Evolutionary conservation across 2,888 invertebrate genomes (phyloP).

Genomic region (Tenthredo mesomela): DNA sequence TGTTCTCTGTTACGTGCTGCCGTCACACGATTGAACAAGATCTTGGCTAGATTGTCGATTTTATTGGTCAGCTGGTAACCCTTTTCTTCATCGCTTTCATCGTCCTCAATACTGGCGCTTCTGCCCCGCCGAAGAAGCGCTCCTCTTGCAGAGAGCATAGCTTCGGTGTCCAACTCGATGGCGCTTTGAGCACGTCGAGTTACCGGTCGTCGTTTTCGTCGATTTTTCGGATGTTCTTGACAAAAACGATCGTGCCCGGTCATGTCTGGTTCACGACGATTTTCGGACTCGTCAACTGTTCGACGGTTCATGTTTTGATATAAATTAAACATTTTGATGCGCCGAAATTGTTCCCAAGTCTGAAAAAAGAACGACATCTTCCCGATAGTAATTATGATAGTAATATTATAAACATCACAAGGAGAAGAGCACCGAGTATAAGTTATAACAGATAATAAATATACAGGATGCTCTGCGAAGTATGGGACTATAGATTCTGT

Average conservation of each 20-base stretch:
- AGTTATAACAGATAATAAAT: neutral
- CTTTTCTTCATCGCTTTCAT: conserved; percentile 79
- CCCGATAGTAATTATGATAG: conserved; percentile 31
- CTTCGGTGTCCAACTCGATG: conserved; percentile 73
- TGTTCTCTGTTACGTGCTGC: conserved; percentile 73
- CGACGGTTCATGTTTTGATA: conserved; percentile 86
- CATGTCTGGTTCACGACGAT: conserved; percentile 79
- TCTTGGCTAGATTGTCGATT: conserved; percentile 87
- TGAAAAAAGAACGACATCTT: conserved; percentile 35
- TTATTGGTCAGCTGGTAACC: conserved; percentile 85
- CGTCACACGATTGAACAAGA: conserved; percentile 82
- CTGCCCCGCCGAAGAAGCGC: conserved; percentile 78
- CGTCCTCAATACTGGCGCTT: conserved; percentile 85
- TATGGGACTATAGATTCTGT: neutral
- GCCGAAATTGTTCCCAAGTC: conserved; percentile 40
- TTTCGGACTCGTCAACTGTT: conserved; percentile 79
- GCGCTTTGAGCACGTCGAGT: conserved; percentile 74
- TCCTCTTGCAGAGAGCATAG: conserved; percentile 70
- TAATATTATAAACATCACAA: neutral
- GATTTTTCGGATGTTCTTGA: conserved; percentile 82
- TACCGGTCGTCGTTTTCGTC: conserved; percentile 72
- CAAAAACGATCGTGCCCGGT: conserved; percentile 92
- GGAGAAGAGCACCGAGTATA: neutral
- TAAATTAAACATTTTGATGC: conserved; percentile 85
- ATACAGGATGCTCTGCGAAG: neutral